These are phyloP conservation scores for Chrysaora quinquecirrha DNA, from an alignment of 30 jellyfish, hydroid and myxozoan genomes.

Conservation along the genomic window DNA sequence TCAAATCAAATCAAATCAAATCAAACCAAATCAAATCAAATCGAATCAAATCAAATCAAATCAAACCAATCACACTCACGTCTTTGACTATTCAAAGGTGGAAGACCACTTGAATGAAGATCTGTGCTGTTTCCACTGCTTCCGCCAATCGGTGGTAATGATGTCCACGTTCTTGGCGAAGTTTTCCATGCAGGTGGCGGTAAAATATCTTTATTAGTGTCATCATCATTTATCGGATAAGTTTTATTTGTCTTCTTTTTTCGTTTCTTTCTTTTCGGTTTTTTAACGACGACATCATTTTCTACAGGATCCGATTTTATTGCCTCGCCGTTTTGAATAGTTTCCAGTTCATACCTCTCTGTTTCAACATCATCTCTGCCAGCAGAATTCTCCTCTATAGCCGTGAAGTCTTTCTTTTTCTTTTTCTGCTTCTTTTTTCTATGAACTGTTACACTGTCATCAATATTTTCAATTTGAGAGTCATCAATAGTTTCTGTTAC, in stretches of 20 bases:
- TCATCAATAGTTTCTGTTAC: neutral
- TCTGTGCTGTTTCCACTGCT: constrained; percentile 21
- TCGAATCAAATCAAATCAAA: too few species aligned
- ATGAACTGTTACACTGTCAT: constrained; percentile 1
- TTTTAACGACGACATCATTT: neutral
- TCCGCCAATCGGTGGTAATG: constrained; percentile 45
- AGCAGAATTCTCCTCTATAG: neutral
- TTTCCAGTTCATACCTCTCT: neutral
- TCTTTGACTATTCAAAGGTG: constrained; percentile 43
- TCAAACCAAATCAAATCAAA: neutral
- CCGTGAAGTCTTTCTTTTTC: constrained; percentile 4
- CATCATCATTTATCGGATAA: constrained; percentile 47
- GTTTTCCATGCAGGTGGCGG: constrained; percentile 49
- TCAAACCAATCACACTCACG: neutral
- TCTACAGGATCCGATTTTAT: constrained; percentile 1
- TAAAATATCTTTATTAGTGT: constrained; percentile 28
- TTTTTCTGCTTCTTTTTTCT: constrained; percentile 42
- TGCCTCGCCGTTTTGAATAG: constrained; percentile 36
- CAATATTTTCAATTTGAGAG: neutral
- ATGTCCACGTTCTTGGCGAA: constrained; percentile 39
- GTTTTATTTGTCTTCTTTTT: constrained; percentile 68
- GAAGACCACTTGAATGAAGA: constrained; percentile 40
- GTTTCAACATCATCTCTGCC: neutral
- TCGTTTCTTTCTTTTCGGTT: constrained; percentile 50
- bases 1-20: too few species aligned